phyloP scores from a whole-genome alignment of 2,113 vertebrate genomes.

The Hyperopisus bebe region DNA sequence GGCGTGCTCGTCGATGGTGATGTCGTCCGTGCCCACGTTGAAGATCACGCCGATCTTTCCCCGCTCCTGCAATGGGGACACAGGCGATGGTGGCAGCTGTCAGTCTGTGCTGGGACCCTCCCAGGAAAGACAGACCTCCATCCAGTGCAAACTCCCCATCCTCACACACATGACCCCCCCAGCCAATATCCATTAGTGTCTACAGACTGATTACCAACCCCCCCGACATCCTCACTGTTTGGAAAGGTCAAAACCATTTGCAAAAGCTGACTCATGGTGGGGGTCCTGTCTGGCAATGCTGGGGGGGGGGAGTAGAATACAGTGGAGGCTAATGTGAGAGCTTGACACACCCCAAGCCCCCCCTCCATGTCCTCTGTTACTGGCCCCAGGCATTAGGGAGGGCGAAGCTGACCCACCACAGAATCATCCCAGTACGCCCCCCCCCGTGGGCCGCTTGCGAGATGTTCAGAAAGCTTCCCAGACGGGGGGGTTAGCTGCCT shows the following conservation, averaged over 20 bases:
- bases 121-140: constrained; percentile 12
- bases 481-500: background rate
- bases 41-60: constrained; percentile 89
- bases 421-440: background rate
- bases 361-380: background rate
- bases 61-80: constrained; percentile 65
- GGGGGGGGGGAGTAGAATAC: background rate
- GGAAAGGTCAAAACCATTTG: constrained; percentile 25
- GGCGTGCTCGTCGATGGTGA: constrained; percentile 84
- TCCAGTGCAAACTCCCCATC: constrained; percentile 39
- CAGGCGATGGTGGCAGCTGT: background rate
- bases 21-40: constrained; percentile 93
- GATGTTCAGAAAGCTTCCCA: background rate
- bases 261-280: background rate
- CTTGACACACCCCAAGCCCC: background rate
- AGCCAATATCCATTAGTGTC: constrained; percentile 49
- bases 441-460: background rate
- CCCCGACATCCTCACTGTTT: background rate
- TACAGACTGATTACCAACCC: constrained; percentile 48
- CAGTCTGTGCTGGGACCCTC: background rate
- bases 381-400: background rate
- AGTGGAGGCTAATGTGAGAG: background rate
- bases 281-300: background rate
- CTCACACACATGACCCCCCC: constrained; percentile 28
- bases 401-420: background rate